These are phyloP conservation scores for Diabrotica balteata DNA, from an alignment of 2,888 invertebrate species.

Conservation along the genomic window DNA sequence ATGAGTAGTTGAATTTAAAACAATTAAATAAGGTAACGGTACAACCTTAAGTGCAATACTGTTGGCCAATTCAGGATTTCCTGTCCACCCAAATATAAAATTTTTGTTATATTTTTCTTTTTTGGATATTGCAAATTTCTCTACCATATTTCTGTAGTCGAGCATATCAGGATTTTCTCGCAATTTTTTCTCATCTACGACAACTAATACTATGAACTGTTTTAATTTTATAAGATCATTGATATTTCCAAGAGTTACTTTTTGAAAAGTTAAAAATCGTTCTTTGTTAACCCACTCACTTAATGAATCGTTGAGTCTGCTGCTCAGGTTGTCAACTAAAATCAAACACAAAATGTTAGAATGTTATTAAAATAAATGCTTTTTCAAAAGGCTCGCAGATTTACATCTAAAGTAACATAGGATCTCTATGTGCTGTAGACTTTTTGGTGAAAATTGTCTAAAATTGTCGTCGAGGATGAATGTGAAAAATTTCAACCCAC, in stretches of 20 bases:
- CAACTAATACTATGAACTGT: slow-evolving; percentile 86
- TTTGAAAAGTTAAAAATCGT: slow-evolving; percentile 87
- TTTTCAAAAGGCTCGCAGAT: no score
- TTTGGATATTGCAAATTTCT: slow-evolving; percentile 63
- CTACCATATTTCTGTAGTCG: slow-evolving; percentile 80
- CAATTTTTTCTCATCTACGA: slow-evolving; percentile 86
- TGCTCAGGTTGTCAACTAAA: no score
- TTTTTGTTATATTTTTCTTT: slow-evolving; percentile 79
- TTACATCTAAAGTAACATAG: no score
- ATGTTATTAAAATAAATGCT: no score
- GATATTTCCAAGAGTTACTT: slow-evolving; percentile 83
- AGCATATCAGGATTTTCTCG: slow-evolving; percentile 82
- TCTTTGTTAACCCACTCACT: slow-evolving; percentile 89
- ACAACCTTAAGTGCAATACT: slow-evolving; percentile 82
- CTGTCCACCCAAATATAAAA: slow-evolving; percentile 95
- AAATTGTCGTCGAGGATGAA: no score
- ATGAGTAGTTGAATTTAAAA: slow-evolving; percentile 89
- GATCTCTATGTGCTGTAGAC: no score
- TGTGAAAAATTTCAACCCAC: no score
- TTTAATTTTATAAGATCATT: slow-evolving; percentile 83
- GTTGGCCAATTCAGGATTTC: slow-evolving; percentile 87
- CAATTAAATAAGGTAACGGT: slow-evolving; percentile 64
- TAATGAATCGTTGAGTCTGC: slow-evolving; percentile 71
- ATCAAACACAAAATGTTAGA: no score
- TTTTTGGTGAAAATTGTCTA: no score